Percentiles rank a stretch among this genome's conserved stretches.
Evolutionary conservation across 2,113 vertebrate species (phyloP).

Genomic region (Otus sunia): DNA sequence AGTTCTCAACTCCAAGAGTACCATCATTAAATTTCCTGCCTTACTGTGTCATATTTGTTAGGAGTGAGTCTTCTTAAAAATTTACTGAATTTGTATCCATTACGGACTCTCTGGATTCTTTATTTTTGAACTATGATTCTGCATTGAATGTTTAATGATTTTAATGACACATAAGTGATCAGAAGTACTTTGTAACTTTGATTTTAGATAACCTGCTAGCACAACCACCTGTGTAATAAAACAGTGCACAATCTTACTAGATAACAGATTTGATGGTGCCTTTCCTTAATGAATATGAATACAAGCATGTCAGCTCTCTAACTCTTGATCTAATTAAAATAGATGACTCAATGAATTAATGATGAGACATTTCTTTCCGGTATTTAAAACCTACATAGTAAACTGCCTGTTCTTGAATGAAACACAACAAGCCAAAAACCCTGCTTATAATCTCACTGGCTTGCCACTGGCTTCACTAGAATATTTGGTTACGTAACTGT

Average conservation of each 20-base stretch:
- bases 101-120: not conserved
- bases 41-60: not conserved
- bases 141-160: not conserved
- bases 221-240: not conserved
- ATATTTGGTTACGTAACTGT: not conserved
- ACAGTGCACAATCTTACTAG: not conserved
- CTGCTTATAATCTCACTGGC: not conserved
- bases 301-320: not conserved
- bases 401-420: conserved; percentile 11
- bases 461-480: not conserved
- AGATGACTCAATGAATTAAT: conserved; percentile 35
- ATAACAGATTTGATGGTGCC: not conserved
- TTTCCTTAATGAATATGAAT: conserved; percentile 33
- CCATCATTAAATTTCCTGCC: not conserved
- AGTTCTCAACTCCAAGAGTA: conserved; percentile 7
- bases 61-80: not conserved
- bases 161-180: not conserved
- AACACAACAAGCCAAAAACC: not conserved
- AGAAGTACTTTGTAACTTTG: not conserved
- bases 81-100: not conserved
- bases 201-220: not conserved
- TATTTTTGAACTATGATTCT: not conserved
- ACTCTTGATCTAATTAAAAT: conserved; percentile 49
- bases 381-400: not conserved
- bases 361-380: conserved; percentile 26